Percentiles rank a stretch among this genome's conserved stretches.
phyloP scores from a whole-genome alignment of 92 coral and sea anemone genomes.

The Chrysogorgia sp. region DNA sequence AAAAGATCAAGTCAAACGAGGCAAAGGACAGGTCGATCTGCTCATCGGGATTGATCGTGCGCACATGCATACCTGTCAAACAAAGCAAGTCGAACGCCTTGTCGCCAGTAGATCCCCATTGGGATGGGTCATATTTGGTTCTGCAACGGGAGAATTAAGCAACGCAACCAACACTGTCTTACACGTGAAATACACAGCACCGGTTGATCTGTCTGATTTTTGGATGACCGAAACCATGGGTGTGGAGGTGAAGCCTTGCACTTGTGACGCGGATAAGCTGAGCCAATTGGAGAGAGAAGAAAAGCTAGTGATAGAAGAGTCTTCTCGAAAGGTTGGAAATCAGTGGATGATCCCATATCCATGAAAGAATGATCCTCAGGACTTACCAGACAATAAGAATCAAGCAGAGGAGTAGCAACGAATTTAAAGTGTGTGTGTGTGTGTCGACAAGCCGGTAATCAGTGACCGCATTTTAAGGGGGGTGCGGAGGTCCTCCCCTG shows the following conservation, averaged over 20 bases:
- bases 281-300: slow-evolving; percentile 67
- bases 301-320: slow-evolving; percentile 32
- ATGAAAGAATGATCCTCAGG: slow-evolving; percentile 49
- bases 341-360: slow-evolving; percentile 60
- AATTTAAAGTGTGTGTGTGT: no score
- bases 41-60: slow-evolving; percentile 63
- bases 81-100: slow-evolving; percentile 48
- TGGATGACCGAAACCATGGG: slow-evolving; percentile 67
- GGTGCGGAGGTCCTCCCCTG: no score
- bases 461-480: no score
- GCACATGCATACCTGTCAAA: slow-evolving; percentile 59
- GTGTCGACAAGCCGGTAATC: no score
- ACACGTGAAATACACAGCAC: slow-evolving; percentile 44
- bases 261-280: slow-evolving; percentile 64
- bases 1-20: background rate
- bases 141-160: slow-evolving; percentile 22
- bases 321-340: slow-evolving; percentile 40
- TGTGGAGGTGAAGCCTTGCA: slow-evolving; percentile 65
- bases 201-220: slow-evolving; percentile 59
- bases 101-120: slow-evolving; percentile 57
- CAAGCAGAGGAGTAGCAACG: no score
- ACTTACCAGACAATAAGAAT: slow-evolving; percentile 48
- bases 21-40: slow-evolving; percentile 25
- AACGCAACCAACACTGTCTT: slow-evolving; percentile 2
- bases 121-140: slow-evolving; percentile 67